These are phyloP conservation scores for Sus cebifrons DNA, from an alignment of 2,797 vertebrate genomes.

Conservation along the genomic window DNA sequence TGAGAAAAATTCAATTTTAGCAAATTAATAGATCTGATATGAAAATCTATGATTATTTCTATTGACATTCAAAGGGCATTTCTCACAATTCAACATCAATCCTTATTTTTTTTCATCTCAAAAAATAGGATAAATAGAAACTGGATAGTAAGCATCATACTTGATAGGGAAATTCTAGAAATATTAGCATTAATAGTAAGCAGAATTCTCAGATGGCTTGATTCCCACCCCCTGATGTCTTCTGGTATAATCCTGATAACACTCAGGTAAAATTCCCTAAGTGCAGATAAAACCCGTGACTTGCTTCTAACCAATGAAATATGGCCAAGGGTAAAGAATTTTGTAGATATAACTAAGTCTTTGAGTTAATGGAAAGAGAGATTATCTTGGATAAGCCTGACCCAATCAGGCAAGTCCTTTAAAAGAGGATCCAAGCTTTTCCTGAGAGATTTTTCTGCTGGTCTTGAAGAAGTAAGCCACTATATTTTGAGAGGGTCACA, in stretches of 20 bases:
- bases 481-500: neutral
- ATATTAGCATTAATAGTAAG: neutral
- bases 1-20: conserved; percentile 1
- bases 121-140: neutral
- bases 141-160: neutral
- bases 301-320: neutral
- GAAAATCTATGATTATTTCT: conserved; percentile 20
- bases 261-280: too few species aligned
- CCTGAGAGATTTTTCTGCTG: too few species aligned
- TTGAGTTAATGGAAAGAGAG: neutral
- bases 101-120: neutral
- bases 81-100: neutral
- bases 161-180: neutral
- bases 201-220: neutral
- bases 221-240: neutral
- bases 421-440: too few species aligned
- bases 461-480: too few species aligned
- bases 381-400: neutral
- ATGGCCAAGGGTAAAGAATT: neutral
- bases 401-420: conserved; percentile 12
- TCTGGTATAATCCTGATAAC: too few species aligned
- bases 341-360: conserved; percentile 10
- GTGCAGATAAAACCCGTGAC: neutral
- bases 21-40: neutral
- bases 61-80: neutral